Conservation (phyloP, 2,797 vertebrate species). For the Neomorphus geoffroyi region DNA sequence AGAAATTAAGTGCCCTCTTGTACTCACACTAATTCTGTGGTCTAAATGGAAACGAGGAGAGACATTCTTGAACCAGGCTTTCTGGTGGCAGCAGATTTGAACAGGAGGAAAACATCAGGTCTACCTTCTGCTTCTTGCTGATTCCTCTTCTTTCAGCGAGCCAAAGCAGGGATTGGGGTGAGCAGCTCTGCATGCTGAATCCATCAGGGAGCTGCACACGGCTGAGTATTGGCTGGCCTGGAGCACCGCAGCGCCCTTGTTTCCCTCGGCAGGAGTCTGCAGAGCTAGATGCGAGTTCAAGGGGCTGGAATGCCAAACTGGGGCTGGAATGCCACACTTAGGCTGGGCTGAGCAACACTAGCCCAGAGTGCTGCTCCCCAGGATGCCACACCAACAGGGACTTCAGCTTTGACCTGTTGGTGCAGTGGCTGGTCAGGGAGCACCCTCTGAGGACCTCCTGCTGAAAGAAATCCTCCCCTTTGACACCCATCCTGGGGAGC, state of each 20-base stretch:
- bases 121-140: background rate
- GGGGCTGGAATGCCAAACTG: rapidly evolving
- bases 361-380: background rate
- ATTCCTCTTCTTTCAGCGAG: background rate
- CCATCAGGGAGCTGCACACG: background rate
- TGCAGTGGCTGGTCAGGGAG: background rate
- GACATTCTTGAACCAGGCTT: background rate
- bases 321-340: background rate
- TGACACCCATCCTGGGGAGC: background rate
- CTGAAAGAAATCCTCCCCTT: background rate
- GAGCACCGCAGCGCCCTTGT: background rate
- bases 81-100: background rate
- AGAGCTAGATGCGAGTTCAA: background rate
- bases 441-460: background rate
- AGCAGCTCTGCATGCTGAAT: background rate
- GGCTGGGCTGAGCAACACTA: rapidly evolving
- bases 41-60: background rate
- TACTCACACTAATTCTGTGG: background rate
- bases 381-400: background rate
- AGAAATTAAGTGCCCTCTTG: conserved; percentile 14
- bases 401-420: background rate
- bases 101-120: background rate
- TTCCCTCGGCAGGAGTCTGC: background rate
- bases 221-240: background rate
- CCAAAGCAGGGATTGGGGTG: background rate